Conservation (phyloP, 2,113 vertebrate species). For the Octodon degus region DNA sequence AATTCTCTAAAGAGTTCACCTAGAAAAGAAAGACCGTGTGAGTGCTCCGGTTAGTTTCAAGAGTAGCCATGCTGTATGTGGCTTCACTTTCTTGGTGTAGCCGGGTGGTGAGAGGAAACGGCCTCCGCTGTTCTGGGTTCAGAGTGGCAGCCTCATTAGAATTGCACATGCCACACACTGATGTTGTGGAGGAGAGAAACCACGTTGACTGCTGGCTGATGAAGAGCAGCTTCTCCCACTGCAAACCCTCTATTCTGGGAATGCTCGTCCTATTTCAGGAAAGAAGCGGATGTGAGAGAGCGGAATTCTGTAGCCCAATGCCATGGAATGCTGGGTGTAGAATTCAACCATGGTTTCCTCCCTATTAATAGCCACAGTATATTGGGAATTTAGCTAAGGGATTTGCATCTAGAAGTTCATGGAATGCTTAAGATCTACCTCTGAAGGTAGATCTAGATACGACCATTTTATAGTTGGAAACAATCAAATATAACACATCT, state of each 20-base stretch:
- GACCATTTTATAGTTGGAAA: background rate
- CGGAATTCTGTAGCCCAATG: background rate
- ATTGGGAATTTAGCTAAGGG: background rate
- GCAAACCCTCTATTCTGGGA: background rate
- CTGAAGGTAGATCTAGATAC: background rate
- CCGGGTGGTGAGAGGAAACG: background rate
- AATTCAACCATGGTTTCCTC: background rate
- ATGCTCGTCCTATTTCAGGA: background rate
- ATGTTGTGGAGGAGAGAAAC: no score
- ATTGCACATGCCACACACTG: fast-evolving
- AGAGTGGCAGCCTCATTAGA: background rate
- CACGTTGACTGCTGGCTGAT: background rate
- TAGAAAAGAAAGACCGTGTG: background rate
- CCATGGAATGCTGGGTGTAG: background rate
- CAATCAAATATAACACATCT: background rate
- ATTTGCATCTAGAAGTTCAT: background rate
- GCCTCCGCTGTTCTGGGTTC: background rate
- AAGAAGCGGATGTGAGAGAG: background rate
- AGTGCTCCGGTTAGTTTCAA: background rate
- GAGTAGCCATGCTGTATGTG: fast-evolving
- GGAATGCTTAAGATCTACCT: background rate
- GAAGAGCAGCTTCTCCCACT: background rate
- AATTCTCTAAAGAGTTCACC: slow-evolving; percentile 25
- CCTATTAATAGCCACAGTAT: background rate
- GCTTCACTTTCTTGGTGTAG: background rate